phyloP scores from a whole-genome alignment of 2,113 vertebrate species.

The Nycticorax nycticorax region DNA sequence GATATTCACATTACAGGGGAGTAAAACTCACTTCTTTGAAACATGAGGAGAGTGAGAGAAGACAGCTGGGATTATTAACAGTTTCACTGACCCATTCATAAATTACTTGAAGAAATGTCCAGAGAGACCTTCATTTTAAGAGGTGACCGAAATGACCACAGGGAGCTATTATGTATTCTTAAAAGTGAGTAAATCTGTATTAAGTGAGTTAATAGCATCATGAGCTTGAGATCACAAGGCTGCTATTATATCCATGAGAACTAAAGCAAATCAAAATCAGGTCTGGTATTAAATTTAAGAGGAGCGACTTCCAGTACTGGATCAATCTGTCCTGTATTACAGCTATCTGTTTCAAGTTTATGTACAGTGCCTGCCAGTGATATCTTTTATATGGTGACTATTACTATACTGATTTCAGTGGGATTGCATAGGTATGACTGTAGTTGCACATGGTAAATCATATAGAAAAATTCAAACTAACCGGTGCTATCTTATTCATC shows the following conservation, averaged over 20 bases:
- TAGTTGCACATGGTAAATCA: neutral
- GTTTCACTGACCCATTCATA: neutral
- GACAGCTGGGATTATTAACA: neutral
- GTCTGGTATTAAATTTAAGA: neutral
- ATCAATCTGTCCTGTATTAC: neutral
- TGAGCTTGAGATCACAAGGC: neutral
- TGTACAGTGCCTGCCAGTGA: neutral
- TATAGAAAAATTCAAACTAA: neutral
- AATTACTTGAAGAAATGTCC: conserved; percentile 1
- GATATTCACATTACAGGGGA: neutral
- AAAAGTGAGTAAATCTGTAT: conserved; percentile 2
- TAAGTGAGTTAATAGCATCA: neutral
- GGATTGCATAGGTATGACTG: neutral
- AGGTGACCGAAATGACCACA: neutral
- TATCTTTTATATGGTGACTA: neutral
- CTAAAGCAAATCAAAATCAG: neutral
- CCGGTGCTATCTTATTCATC: neutral
- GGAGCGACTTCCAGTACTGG: neutral
- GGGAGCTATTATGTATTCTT: conserved; percentile 1
- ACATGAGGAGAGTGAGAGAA: neutral
- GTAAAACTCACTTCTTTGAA: neutral
- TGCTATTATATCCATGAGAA: neutral
- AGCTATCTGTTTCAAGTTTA: neutral
- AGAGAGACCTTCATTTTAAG: neutral
- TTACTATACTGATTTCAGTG: neutral